These are phyloP conservation scores for Leptogaster cylindrica DNA, from an alignment of 2,888 invertebrate genomes.

Conservation along the genomic window DNA sequence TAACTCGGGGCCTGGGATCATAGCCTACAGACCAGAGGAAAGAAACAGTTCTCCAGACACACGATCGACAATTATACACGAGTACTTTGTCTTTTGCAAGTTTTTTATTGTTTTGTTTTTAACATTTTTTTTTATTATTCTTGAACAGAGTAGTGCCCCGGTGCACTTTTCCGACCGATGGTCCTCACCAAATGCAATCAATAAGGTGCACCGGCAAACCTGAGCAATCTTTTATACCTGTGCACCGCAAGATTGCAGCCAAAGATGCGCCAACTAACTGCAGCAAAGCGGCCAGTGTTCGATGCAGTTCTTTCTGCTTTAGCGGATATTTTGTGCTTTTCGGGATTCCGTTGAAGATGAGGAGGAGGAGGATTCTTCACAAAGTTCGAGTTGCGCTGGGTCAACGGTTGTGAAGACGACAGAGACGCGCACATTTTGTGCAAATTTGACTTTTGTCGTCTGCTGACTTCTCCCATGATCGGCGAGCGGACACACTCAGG, in stretches of 20 bases:
- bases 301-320: neutral
- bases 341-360: neutral
- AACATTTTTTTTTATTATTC: neutral
- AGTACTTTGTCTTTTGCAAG: slow-evolving; percentile 41
- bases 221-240: slow-evolving; percentile 29
- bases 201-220: slow-evolving; percentile 35
- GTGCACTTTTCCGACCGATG: slow-evolving; percentile 40
- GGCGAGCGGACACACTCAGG: slow-evolving; percentile 9
- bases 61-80: slow-evolving; percentile 42
- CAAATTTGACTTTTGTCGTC: slow-evolving; percentile 35
- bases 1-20: slow-evolving; percentile 2
- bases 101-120: no score
- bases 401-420: slow-evolving; percentile 19
- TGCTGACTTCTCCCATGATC: slow-evolving; percentile 28
- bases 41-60: slow-evolving; percentile 27
- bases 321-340: slow-evolving; percentile 6
- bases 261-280: slow-evolving; percentile 25
- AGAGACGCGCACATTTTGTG: slow-evolving; percentile 22
- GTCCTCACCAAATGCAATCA: slow-evolving; percentile 38
- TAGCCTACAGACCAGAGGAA: neutral
- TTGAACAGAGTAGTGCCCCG: slow-evolving; percentile 18
- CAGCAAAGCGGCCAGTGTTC: neutral
- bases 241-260: slow-evolving; percentile 18
- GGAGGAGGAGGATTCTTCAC: slow-evolving; percentile 17
- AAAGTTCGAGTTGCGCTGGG: slow-evolving; percentile 19